Evolutionary conservation across 2,797 vertebrate species (phyloP).

Genomic region (Rhyacichthys aspro): DNA sequence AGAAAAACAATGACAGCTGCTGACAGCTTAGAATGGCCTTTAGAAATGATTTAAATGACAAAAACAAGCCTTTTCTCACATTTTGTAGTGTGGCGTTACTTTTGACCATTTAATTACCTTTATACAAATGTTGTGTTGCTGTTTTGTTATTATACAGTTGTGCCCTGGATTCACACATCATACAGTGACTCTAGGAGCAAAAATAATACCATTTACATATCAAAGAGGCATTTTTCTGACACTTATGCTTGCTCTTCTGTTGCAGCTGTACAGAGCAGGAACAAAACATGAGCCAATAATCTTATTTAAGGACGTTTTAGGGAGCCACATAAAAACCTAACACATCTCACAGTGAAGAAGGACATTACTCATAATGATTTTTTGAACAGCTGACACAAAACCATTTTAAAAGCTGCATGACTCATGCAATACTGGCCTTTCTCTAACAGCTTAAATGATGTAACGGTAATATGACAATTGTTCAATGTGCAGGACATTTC

Average conservation of each 20-base stretch:
- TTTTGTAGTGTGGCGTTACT: background rate
- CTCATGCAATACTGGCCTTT: slow-evolving; percentile 16
- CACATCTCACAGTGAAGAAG: slow-evolving; percentile 9
- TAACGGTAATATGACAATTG: slow-evolving; percentile 46
- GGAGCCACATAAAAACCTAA: slow-evolving; percentile 6
- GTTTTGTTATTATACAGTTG: background rate
- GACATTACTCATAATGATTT: slow-evolving; percentile 3
- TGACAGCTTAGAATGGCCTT: too few species aligned
- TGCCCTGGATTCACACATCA: background rate
- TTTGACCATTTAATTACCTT: background rate
- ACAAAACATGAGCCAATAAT: background rate
- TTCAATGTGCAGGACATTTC: slow-evolving; percentile 48
- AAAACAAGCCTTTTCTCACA: too few species aligned
- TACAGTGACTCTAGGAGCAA: background rate
- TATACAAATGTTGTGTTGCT: background rate
- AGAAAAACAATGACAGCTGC: too few species aligned
- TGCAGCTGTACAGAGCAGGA: background rate
- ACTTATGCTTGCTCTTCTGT: background rate
- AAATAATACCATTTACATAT: background rate
- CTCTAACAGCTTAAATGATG: slow-evolving; percentile 15
- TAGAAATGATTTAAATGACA: too few species aligned
- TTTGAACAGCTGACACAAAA: slow-evolving; percentile 7
- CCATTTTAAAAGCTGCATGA: slow-evolving; percentile 27
- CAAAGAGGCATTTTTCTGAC: slow-evolving; percentile 5
- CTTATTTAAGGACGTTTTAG: background rate